Conservation (phyloP, 2,113 vertebrate genomes). For the Atlantisia rogersi region DNA sequence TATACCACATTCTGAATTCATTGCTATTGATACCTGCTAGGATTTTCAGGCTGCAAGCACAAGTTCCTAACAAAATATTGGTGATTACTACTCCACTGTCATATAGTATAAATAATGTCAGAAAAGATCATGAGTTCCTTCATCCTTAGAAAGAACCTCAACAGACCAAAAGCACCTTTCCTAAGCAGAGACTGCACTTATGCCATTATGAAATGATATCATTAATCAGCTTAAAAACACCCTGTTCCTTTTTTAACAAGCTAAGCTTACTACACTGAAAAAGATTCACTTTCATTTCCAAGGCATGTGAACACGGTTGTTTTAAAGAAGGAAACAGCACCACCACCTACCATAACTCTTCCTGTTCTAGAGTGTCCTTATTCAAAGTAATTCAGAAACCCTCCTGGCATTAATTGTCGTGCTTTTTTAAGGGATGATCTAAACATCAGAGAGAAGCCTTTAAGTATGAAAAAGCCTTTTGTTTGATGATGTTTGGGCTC, state of each 20-base stretch:
- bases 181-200: conserved; percentile 16
- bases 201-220: neutral
- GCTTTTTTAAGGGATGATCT: conserved; percentile 25
- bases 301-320: neutral
- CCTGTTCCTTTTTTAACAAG: conserved; percentile 40
- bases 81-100: conserved; percentile 59
- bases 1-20: conserved; percentile 57
- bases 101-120: conserved; percentile 54
- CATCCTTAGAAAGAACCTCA: conserved; percentile 44
- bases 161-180: conserved; percentile 29
- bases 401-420: conserved; percentile 41
- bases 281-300: neutral
- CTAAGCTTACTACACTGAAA: conserved; percentile 11
- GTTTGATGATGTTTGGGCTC: conserved; percentile 46
- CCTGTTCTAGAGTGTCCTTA: neutral
- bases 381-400: conserved; percentile 6
- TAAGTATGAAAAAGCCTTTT: conserved; percentile 39
- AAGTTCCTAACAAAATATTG: conserved; percentile 64
- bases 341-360: neutral
- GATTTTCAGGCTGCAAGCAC: conserved; percentile 67
- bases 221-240: conserved; percentile 49
- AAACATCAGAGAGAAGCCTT: conserved; percentile 48
- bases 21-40: conserved; percentile 46
- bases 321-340: neutral
- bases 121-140: conserved; percentile 43